Evolutionary conservation across 2,888 invertebrate species (phyloP), one percentile per base, ranked within the genome.

Genomic region (Agyllia agylla): DNA sequence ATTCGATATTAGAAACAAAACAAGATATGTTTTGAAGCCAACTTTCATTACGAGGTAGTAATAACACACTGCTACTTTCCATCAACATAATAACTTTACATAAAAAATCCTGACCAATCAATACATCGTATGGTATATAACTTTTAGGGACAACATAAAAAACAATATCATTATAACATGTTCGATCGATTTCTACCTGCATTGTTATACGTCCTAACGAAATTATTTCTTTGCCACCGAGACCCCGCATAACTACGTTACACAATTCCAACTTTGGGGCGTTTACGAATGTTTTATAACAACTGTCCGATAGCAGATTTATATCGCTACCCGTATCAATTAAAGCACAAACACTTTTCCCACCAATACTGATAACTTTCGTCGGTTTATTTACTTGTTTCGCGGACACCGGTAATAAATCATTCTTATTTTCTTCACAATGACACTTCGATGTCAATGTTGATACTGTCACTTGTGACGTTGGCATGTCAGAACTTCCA

Each of bases 41-140:
- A n/a, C 73, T 70, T 73, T 24, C 49, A 49, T 81, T 57, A 42
- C 31, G 5, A 1, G 9, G 2, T 38, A 33, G 9, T 33, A 27
- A 27, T 0, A 64, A 35, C n/a, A 70, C 80, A 17, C 6, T 79
- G 80, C 64, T 64, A 8, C 70, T 86, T 70, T 84, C 33, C 35
- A 91, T 80, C 13, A 90, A 31, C 13, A 83, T 13, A 3, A 30
- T 81, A 13, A 27, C 33, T n/a, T 85, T 83, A 30, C 30, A n/a
- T 35, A 89, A 35, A 85, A 91, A 91, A 8, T 70, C 42, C 33
- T 88, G 89, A 6, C 88, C 91, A 15, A 91, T 38, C 20, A 91
- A 87, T 2, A 80, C 86, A 13, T 81, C 31, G 82, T 85, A 89
- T 1, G 89, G 89, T 81, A 91, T 86, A 33, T 33, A 85, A 38